Conservation (phyloP, 92 coral and sea anemone genomes). For the Palythoa caribaeorum region DNA sequence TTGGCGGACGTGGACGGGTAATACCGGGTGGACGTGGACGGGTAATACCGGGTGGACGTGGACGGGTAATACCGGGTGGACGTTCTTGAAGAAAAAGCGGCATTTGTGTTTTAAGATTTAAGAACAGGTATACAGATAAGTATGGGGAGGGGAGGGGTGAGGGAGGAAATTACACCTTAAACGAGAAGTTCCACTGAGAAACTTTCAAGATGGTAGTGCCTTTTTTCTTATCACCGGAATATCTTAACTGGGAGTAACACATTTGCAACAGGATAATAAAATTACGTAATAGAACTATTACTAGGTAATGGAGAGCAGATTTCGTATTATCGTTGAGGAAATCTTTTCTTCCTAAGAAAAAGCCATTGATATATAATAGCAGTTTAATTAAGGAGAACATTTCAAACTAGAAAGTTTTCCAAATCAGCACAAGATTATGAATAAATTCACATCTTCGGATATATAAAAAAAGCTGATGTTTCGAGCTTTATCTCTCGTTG, state of each 20-base stretch:
- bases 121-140: too few species aligned
- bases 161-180: background rate
- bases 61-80: background rate
- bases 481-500: background rate
- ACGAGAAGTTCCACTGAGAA: background rate
- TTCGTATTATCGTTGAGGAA: too few species aligned
- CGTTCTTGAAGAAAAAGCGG: too few species aligned
- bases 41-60: too few species aligned
- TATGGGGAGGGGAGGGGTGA: background rate
- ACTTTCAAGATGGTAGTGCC: background rate
- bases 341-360: too few species aligned
- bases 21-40: slow-evolving; percentile 3
- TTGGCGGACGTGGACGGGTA: slow-evolving; percentile 1
- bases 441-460: too few species aligned
- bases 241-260: too few species aligned
- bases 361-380: too few species aligned
- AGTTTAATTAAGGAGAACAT: background rate
- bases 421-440: background rate
- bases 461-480: background rate
- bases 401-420: background rate
- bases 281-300: too few species aligned
- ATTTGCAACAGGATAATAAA: background rate
- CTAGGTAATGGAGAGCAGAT: too few species aligned
- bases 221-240: too few species aligned
- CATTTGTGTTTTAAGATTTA: too few species aligned